Evolutionary conservation across 2,888 invertebrate species (phyloP), one percentile per base, ranked within the genome.

Genomic region (Lamproptera curius): DNA sequence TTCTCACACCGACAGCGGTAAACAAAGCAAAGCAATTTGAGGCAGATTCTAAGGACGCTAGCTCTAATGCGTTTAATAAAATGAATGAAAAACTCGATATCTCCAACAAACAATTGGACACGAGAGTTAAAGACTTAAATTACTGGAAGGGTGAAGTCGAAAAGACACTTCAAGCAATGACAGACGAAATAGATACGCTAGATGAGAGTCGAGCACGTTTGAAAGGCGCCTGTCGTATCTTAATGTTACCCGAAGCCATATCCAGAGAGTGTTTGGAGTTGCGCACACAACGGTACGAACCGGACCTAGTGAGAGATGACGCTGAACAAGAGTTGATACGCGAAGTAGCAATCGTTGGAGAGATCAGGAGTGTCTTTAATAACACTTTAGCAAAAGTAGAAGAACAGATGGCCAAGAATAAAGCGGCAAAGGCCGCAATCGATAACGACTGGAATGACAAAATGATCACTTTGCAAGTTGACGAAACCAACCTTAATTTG

Each of bases 361-460:
- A 94, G 72, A 92, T 94, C 42, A 85, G 91, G 52, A 85, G 90
- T 52, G 78, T 91, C 0, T 89, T 94, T 48, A 78, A 83, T 20
- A 86, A 90, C 43, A 92, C 91, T 0, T 71, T 93, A 34, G 84
- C 85, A 9, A 92, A 93, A 67, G 91, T 94, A 1, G 92, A 94
- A 54, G 75, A 83, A 17, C 94, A 95, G 70, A 88, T 94, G 68
- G 67, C 87, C n/a, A 91, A 91, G 61, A 92, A 95, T 64, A 93
- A 92, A 65, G 92, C 94, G 2, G 93, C 93, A 0, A 96, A 97
- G 69, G 87, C 91, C 34, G 89, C 92, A 15, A 80, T 97, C 50
- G 97, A 97, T 77, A 91, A 90, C 57, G 97, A 97, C 70, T 97
- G 96, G 96, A 94, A 95, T 57, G 95, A 97, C 70, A 97, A 97